Base-by-base conservation (phyloP, 2,888 invertebrate species). In the Calameuta pallipes region DNA sequence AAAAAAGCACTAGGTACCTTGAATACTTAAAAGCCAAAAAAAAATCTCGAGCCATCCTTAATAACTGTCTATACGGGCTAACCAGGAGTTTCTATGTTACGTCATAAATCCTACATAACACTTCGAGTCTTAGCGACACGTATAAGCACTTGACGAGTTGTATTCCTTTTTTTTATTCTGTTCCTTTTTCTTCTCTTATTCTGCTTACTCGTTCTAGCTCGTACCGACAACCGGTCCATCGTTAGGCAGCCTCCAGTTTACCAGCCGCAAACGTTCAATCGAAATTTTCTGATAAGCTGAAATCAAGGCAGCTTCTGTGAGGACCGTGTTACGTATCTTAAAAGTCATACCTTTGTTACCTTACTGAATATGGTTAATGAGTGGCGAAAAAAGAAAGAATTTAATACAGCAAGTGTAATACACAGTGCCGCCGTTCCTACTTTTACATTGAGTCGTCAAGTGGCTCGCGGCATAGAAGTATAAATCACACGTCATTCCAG, bases 401-500 rank as follows among this genome's bases (percentile, higher is more conserved):
- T 31, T 71, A 71, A 34, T 71, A 56, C 6, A 56, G 23, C 56
- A 56, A 56, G 9, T 23, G 6, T 9, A 9, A 56, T 56, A 56
- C 56, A 6, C 23, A 56, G 23, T 23, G 23, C 56, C 9, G 71
- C 31, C 12, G 71, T 71, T 31, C 31, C 15, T 6, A 71, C 71
- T 31, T 4, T 33, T 33, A 56, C 15, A 71, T 31, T 71, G 71
- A 31, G 71, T 31, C 71, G 71, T 71, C 71, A 71, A 15, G 33
- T 71, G 34, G 71, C 71, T 71, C 71, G n/a, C 34, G 34, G 31
- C 71, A 34, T 71, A 33, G 33, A 71, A 23, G 12, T 71, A 71
- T 71, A 71, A 71, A 71, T 71, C 31, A 71, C 71, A 34, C 31
- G 71, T 71, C 71, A 23, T 71, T 31, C 31, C 71, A 30, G 31